A percentile compares a stretch with the other conserved stretches of the same genome.
Conservation (phyloP, 2,888 invertebrate genomes). For the Ochropleura plecta region DNA sequence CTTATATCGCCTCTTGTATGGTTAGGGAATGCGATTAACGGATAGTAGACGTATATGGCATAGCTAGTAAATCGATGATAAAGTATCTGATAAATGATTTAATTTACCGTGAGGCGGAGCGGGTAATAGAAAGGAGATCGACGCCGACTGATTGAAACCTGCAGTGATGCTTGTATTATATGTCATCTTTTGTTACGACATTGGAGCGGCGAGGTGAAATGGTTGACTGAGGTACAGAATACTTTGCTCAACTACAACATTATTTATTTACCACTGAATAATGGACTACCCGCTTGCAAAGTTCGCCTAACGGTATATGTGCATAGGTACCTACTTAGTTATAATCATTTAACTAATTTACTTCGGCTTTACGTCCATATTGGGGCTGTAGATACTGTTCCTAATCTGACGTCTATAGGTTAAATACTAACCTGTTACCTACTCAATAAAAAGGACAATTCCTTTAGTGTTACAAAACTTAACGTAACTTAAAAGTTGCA, state of each 20-base stretch:
- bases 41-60: conserved; percentile 44
- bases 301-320: too few species aligned
- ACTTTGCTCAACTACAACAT: background rate
- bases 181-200: conserved; percentile 20
- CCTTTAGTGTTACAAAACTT: conserved; percentile 6
- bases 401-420: background rate
- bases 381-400: background rate
- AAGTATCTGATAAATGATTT: conserved; percentile 48
- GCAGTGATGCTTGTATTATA: background rate
- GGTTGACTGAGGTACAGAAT: conserved; percentile 2
- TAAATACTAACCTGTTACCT: conserved; percentile 6
- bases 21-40: conserved; percentile 45
- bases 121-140: conserved; percentile 22
- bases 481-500: background rate
- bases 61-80: conserved; percentile 45
- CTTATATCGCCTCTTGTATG: conserved; percentile 28
- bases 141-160: conserved; percentile 1
- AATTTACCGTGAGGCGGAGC: conserved; percentile 23
- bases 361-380: background rate
- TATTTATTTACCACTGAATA: background rate
- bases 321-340: background rate
- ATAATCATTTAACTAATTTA: conserved; percentile 6
- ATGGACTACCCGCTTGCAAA: too few species aligned
- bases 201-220: background rate
- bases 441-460: background rate